Percentiles rank a stretch among this genome's conserved stretches.
Conservation (phyloP, 2,888 invertebrate genomes). For the Hemithea aestivaria region DNA sequence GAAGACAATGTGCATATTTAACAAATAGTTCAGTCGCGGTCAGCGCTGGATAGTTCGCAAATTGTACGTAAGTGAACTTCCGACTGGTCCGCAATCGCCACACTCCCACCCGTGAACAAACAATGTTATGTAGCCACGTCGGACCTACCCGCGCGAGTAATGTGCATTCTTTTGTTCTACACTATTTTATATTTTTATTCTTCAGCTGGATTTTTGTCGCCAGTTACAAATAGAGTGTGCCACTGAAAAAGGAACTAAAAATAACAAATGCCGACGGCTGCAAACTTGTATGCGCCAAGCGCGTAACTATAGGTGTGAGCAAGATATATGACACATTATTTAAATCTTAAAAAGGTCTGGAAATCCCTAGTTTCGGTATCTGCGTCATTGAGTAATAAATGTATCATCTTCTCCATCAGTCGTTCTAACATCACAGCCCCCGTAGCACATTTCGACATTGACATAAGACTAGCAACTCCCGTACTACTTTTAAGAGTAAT, state of each 20-base stretch:
- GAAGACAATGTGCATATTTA: slow-evolving; percentile 42
- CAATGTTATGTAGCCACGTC: slow-evolving; percentile 32
- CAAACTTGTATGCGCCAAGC: neutral
- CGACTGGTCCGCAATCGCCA: slow-evolving; percentile 32
- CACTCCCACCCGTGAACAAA: slow-evolving; percentile 34
- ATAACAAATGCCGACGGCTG: slow-evolving; percentile 3
- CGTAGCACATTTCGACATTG: too few species aligned
- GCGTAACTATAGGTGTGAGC: too few species aligned
- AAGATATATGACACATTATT: too few species aligned
- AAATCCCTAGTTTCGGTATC: too few species aligned
- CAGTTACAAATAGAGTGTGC: slow-evolving; percentile 11
- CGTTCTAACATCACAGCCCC: too few species aligned
- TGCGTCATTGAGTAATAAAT: too few species aligned
- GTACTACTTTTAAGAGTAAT: too few species aligned
- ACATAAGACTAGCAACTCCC: too few species aligned
- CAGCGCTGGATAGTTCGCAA: slow-evolving; percentile 47
- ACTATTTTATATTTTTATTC: slow-evolving; percentile 29
- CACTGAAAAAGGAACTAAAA: slow-evolving; percentile 3
- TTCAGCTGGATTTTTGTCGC: slow-evolving; percentile 26
- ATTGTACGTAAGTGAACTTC: slow-evolving; percentile 46
- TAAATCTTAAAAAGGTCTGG: too few species aligned
- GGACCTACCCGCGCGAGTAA: slow-evolving; percentile 32
- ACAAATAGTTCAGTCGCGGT: slow-evolving; percentile 47
- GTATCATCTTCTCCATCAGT: too few species aligned
- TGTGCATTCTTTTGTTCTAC: slow-evolving; percentile 39